Conservation (phyloP, 2,113 vertebrate species). For the Arizona elegans region DNA sequence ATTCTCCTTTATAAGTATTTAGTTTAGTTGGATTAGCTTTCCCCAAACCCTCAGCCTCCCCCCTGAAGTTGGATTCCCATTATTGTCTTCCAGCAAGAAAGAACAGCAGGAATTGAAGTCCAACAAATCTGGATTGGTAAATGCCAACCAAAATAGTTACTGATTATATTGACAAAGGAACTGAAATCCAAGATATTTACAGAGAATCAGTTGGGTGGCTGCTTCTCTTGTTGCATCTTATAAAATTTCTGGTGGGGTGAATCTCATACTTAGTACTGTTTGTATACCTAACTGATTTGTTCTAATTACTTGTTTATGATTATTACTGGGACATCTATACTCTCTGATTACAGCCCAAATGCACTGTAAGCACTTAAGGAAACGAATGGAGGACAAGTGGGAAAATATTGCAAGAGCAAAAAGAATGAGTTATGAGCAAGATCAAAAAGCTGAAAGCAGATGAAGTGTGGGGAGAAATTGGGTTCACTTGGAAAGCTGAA, state of each 20-base stretch:
- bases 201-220: neutral
- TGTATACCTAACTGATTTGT: neutral
- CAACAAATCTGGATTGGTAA: neutral
- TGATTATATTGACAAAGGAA: neutral
- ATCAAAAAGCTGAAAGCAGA: neutral
- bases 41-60: neutral
- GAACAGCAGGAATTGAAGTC: neutral
- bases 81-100: neutral
- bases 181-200: neutral
- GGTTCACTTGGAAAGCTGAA: neutral
- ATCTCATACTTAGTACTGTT: neutral
- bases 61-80: neutral
- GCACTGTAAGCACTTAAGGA: neutral
- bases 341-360: neutral
- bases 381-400: neutral
- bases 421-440: neutral
- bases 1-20: neutral
- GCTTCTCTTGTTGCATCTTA: neutral
- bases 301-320: neutral
- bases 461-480: neutral
- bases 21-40: neutral
- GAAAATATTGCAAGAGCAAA: neutral
- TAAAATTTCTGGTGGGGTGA: neutral
- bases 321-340: neutral
- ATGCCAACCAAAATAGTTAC: neutral